Conservation (phyloP, 1,140 invertebrate genomes). For the Linepithema humile region DNA sequence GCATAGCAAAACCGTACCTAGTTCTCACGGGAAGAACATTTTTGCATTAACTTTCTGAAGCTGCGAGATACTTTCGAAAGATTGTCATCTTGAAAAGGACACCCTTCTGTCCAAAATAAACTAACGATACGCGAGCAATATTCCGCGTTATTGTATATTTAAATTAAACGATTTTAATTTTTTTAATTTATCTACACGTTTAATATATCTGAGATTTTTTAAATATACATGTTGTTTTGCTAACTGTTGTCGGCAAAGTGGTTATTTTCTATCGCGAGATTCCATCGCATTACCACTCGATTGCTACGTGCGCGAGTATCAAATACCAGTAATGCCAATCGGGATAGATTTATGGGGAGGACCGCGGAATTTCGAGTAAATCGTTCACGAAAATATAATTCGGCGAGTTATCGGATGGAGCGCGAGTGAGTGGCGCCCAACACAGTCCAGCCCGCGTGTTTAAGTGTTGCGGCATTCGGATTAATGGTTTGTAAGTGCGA, state of each 20-base stretch:
- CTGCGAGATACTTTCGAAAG: not conserved
- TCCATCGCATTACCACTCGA: not conserved
- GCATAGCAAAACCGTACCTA: constrained; percentile 7
- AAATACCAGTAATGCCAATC: not conserved
- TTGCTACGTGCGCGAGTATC: not conserved
- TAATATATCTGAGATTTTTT: too few relatives aligned
- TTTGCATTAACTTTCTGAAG: constrained; percentile 14
- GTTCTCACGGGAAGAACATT: not conserved
- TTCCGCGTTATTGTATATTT: too few relatives aligned
- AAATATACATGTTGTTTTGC: not conserved
- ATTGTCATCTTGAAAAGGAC: constrained; percentile 5
- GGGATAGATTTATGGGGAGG: not conserved
- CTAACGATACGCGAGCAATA: not conserved
- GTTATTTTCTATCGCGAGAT: not conserved
- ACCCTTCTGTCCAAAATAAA: not conserved
- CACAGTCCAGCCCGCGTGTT: not conserved
- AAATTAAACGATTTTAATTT: too few relatives aligned
- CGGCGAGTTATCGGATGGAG: not conserved
- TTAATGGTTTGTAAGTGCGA: constrained; percentile 40
- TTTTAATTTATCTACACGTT: too few relatives aligned
- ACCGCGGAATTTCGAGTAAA: constrained; percentile 23
- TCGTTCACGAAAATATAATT: constrained; percentile 40
- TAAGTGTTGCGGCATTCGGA: constrained; percentile 12
- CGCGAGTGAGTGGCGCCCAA: not conserved
- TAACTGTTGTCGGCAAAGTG: not conserved